phyloP scores from a whole-genome alignment of 2,888 invertebrate genomes.

The Perizoma flavofasciatum region DNA sequence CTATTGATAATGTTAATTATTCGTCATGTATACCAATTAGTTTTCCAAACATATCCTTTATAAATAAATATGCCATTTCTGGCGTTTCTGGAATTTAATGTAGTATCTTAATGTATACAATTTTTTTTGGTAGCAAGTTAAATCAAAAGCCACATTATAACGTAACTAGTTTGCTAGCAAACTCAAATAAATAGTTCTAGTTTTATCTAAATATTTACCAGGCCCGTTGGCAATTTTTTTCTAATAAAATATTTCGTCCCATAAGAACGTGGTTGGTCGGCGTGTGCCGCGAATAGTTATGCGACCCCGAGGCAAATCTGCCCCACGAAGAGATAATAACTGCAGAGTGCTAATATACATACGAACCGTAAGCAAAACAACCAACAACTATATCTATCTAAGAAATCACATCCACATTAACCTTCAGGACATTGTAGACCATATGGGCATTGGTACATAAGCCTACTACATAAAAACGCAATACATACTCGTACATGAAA shows the following conservation, averaged over 20 bases:
- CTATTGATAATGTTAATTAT: constrained; percentile 14
- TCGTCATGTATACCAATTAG: background rate
- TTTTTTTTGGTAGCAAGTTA: no score
- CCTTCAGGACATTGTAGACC: no score
- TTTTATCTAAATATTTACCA: constrained; percentile 39
- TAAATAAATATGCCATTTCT: no score
- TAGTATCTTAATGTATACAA: no score
- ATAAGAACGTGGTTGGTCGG: constrained; percentile 41
- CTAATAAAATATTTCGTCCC: constrained; percentile 60
- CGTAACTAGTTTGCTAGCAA: background rate
- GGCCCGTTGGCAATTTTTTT: constrained; percentile 48
- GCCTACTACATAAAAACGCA: no score
- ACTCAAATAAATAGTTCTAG: constrained; percentile 5
- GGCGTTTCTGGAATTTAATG: no score
- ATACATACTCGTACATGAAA: background rate
- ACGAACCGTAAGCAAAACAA: background rate
- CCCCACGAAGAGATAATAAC: constrained; percentile 42
- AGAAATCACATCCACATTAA: background rate
- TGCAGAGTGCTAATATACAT: background rate
- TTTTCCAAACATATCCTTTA: background rate
- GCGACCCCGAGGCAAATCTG: constrained; percentile 40
- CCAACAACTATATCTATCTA: background rate
- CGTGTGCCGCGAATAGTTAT: constrained; percentile 54
- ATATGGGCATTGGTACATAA: background rate
- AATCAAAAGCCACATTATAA: no score